These are phyloP conservation scores for Liposcelis brunnea DNA, from an alignment of 2,888 invertebrate species.

Conservation along the genomic window DNA sequence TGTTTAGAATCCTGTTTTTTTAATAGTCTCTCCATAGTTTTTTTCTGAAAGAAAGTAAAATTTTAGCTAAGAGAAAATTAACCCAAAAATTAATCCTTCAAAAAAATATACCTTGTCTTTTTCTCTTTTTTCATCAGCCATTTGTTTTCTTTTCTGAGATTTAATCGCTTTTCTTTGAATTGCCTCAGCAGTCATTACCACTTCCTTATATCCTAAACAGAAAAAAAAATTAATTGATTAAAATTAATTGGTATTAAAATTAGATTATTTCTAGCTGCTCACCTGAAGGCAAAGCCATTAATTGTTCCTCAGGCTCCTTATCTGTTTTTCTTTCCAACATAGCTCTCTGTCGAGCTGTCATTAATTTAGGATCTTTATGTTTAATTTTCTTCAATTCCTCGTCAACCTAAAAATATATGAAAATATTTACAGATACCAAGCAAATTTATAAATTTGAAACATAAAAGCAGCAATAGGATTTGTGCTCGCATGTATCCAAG, in stretches of 20 bases:
- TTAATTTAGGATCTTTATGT: constrained; percentile 76
- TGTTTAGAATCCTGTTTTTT: constrained; percentile 80
- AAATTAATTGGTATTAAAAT: background rate
- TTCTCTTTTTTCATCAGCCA: constrained; percentile 87
- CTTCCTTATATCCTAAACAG: constrained; percentile 49
- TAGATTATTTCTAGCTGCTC: constrained; percentile 17
- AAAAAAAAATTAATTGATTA: background rate
- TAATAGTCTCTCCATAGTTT: constrained; percentile 80
- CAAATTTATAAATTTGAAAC: too few species aligned
- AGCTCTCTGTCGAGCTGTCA: constrained; percentile 89
- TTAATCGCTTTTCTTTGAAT: constrained; percentile 79
- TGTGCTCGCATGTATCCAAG: too few species aligned
- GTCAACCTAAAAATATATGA: constrained; percentile 43
- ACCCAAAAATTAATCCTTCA: background rate
- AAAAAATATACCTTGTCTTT: constrained; percentile 55
- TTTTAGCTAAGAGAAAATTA: constrained; percentile 1
- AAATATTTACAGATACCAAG: too few species aligned
- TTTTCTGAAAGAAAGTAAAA: constrained; percentile 39
- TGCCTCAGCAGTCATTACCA: constrained; percentile 87
- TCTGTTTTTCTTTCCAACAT: constrained; percentile 79
- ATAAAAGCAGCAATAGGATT: too few species aligned
- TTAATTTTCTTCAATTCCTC: constrained; percentile 87
- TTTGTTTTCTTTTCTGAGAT: constrained; percentile 75
- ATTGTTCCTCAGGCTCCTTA: constrained; percentile 45
- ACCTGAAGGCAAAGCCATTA: constrained; percentile 46